Evolutionary conservation across 2,113 vertebrate species (phyloP).

Genomic region (Anarrhichthys ocellatus): DNA sequence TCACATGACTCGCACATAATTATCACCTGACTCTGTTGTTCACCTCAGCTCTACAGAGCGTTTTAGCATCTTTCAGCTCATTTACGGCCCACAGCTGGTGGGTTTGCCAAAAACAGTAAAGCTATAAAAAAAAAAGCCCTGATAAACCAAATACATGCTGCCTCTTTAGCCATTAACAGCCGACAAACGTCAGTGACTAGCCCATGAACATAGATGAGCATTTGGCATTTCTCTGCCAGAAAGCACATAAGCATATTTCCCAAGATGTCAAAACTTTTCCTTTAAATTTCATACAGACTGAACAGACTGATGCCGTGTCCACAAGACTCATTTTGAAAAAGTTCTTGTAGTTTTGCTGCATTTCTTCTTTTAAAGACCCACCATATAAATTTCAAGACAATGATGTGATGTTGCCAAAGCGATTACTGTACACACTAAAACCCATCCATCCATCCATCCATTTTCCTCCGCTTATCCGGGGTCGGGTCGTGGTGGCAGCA

Average conservation of each 20-base stretch:
- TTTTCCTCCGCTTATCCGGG: too few species aligned
- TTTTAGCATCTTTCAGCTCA: not conserved
- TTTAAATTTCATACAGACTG: not conserved
- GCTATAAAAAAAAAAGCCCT: not conserved
- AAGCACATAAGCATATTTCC: too few species aligned
- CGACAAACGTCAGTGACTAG: too few species aligned
- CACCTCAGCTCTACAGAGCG: not conserved
- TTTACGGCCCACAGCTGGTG: not conserved
- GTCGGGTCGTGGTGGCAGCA: too few species aligned
- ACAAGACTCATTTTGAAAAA: not conserved
- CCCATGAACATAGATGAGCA: not conserved
- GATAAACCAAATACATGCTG: not conserved
- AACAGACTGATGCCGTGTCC: not conserved
- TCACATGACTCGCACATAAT: not conserved
- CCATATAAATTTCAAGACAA: not conserved
- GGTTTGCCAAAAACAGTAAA: too few species aligned
- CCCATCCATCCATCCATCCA: too few species aligned
- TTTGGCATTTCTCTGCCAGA: not conserved
- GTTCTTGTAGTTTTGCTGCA: not conserved
- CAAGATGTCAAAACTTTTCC: too few species aligned
- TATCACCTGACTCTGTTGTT: not conserved
- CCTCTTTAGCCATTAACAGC: too few species aligned
- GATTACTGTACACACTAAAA: not conserved
- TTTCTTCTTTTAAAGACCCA: not conserved
- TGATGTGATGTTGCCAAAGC: not conserved